These are phyloP conservation scores for Stomatorhinus walkeri DNA, from an alignment of 2,797 vertebrate species.

Conservation along the genomic window DNA sequence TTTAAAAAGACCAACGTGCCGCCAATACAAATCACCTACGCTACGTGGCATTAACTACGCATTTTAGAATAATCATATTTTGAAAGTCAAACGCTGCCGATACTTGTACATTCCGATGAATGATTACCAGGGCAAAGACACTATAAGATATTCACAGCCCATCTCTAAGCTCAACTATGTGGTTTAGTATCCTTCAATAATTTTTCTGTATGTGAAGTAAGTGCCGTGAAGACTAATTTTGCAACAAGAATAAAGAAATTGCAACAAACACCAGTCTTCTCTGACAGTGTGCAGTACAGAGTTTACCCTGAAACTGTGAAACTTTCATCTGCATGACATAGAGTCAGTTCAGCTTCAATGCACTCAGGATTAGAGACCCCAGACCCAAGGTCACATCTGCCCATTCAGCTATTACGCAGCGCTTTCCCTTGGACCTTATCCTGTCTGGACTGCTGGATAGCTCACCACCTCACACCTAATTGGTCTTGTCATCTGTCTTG, in stretches of 20 bases:
- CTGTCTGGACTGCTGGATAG: neutral
- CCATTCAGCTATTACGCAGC: neutral
- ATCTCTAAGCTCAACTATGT: neutral
- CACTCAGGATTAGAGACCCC: neutral
- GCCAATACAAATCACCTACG: neutral
- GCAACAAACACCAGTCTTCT: neutral
- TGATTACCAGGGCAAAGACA: neutral
- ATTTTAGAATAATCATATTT: neutral
- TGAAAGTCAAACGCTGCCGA: neutral
- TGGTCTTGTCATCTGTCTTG: neutral
- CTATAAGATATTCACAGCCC: neutral
- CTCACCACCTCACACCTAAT: neutral
- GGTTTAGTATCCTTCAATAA: neutral
- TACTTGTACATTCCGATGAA: neutral
- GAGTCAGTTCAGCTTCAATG: neutral
- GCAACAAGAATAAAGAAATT: slow-evolving; percentile 9
- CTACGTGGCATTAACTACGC: neutral
- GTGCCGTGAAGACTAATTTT: slow-evolving; percentile 12
- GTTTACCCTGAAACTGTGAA: neutral
- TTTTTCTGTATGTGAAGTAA: neutral
- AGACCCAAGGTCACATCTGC: neutral
- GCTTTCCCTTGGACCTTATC: neutral
- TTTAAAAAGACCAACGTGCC: neutral
- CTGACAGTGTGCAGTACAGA: neutral
- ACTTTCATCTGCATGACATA: neutral